A percentile compares a stretch with the other conserved stretches of the same genome.
phyloP scores from a whole-genome alignment of 2,113 vertebrate genomes.

The Cricetomys ansorgei region DNA sequence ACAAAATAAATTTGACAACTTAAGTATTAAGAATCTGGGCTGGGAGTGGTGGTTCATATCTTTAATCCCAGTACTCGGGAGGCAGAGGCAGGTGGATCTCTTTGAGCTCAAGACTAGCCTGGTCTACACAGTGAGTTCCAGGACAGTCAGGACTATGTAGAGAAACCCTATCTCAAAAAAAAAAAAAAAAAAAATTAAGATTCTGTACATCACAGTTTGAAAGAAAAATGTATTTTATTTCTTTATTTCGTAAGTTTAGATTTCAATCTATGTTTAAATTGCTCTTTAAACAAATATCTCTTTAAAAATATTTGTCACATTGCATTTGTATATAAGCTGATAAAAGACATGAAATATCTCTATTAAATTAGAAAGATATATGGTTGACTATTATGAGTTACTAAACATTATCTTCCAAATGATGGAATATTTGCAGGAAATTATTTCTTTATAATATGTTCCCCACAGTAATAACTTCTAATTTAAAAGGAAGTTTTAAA shows the following conservation, averaged over 20 bases:
- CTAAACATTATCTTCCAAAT: constrained; percentile 36
- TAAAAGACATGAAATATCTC: not conserved
- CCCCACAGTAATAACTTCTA: not conserved
- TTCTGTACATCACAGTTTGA: not conserved
- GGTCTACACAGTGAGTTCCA: too few relatives aligned
- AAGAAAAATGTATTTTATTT: not conserved
- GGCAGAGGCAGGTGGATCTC: too few relatives aligned
- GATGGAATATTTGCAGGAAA: not conserved
- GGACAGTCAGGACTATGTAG: too few relatives aligned
- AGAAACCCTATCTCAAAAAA: too few relatives aligned
- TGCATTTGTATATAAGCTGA: not conserved
- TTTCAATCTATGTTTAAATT: constrained; percentile 20
- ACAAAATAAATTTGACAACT: not conserved
- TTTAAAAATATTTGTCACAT: constrained; percentile 20
- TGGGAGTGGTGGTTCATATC: too few relatives aligned
- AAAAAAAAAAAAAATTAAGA: too few relatives aligned
- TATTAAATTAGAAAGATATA: constrained; percentile 20
- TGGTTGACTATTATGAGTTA: not conserved
- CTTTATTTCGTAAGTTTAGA: not conserved
- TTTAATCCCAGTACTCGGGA: too few relatives aligned
- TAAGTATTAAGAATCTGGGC: constrained; percentile 18
- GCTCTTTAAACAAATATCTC: not conserved
- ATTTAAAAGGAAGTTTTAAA: constrained; percentile 33
- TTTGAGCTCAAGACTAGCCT: too few relatives aligned
- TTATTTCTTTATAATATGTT: not conserved